Evolutionary conservation across 2,888 invertebrate genomes (phyloP).

Genomic region (Sminthurinus aureus): DNA sequence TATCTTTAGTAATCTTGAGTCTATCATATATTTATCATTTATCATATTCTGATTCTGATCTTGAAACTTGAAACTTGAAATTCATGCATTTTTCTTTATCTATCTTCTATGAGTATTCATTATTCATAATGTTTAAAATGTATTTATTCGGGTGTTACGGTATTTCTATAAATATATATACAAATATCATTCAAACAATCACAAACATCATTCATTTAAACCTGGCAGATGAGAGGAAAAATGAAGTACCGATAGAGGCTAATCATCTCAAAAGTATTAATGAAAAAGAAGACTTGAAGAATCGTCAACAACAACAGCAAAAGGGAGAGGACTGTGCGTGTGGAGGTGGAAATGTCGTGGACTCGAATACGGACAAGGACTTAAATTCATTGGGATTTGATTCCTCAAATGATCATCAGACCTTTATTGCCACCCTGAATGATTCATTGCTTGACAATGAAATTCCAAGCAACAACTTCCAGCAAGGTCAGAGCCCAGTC

Average conservation of each 20-base stretch:
- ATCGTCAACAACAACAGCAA: slow-evolving; percentile 15
- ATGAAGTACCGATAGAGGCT: slow-evolving; percentile 45
- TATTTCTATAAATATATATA: background rate
- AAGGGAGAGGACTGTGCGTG: slow-evolving; percentile 42
- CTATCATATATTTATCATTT: no score
- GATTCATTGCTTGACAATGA: slow-evolving; percentile 41
- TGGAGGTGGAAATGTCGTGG: slow-evolving; percentile 14
- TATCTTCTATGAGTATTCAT: no score
- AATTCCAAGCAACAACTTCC: slow-evolving; percentile 39
- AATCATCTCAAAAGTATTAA: slow-evolving; percentile 53
- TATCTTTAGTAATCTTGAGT: no score
- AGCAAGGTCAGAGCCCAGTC: slow-evolving; percentile 48
- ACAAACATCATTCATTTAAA: slow-evolving; percentile 12
- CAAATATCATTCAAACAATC: background rate
- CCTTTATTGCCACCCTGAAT: slow-evolving; percentile 24
- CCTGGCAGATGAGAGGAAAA: slow-evolving; percentile 36
- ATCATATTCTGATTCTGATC: no score
- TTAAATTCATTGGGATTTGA: slow-evolving; percentile 15
- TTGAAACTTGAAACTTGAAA: no score
- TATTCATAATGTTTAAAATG: background rate
- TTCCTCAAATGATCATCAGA: slow-evolving; percentile 26
- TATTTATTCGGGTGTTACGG: background rate
- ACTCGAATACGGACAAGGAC: slow-evolving; percentile 14
- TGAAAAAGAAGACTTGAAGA: slow-evolving; percentile 47
- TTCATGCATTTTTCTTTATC: no score